Base-by-base conservation (phyloP, 2,797 vertebrate genomes). In the Balearica regulorum region DNA sequence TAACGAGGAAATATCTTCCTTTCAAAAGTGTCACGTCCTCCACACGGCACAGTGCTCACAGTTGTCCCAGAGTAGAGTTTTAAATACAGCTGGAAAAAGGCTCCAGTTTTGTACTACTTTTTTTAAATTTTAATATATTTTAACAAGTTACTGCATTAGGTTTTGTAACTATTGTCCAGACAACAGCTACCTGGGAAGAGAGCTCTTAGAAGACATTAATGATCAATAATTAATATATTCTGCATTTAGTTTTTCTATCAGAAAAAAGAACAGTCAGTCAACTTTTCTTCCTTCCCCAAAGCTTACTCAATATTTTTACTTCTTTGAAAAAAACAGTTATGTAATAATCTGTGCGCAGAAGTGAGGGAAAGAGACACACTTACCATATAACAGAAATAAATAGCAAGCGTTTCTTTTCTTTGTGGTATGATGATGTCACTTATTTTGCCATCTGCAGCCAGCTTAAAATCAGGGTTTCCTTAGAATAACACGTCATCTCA, bases 321-420 rank as follows among this genome's bases (percentile, higher is more conserved):
- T 93, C 48, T 25, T 49, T 31, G 18, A 91, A 83, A 69, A 84
- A 93, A 96, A 44, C 76, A 80, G 20, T 44, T 83, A 18, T 35
- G 73, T 37, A 60, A 80, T 90, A 46, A 71, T 91, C 22, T 37
- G 9, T 20, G 73, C 68, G 25, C 46, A 57, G 49, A 58, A 69
- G 35, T 19, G 9, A 86, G 46, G 53, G 41, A 73, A 90, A 76
- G 24, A 91, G 80, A 62, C 26, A 16, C 2, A 5, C 17, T 26
- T 62, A 64, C 20, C 16, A 14, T 9, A 3, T 35, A 68, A 82
- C 18, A 92, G 31, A 73, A 66, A 79, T 33, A 80, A 93, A 41
- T 33, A 48, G 48, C 37, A 43, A 79, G 14, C 37, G 58, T 89
- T 90, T 82, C 37, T 92, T 90, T 91, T 44, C 64, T 79, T 60